Conservation (phyloP, 2,797 vertebrate genomes). For the Typhlichthys eigenmanni region DNA sequence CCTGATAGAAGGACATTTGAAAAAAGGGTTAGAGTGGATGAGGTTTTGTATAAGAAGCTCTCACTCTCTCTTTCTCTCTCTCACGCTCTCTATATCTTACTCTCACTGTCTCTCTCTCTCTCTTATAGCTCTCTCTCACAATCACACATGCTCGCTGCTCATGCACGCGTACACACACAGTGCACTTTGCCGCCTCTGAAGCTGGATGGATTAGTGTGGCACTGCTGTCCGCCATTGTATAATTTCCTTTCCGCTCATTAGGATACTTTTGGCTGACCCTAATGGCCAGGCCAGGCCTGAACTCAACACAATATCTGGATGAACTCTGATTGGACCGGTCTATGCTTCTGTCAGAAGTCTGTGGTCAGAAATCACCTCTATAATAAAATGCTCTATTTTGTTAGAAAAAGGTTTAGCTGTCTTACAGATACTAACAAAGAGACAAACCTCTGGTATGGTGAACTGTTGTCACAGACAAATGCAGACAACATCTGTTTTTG, state of each 20-base stretch:
- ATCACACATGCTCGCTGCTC: no score
- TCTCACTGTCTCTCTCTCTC: neutral
- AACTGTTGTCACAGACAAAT: no score
- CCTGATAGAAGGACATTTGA: slow-evolving; percentile 53
- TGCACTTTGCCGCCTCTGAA: slow-evolving; percentile 28
- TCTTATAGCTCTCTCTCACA: no score
- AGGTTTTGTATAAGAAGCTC: slow-evolving; percentile 51
- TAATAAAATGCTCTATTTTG: no score
- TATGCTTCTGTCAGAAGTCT: no score
- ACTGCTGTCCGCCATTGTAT: slow-evolving; percentile 38
- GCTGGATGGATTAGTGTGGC: slow-evolving; percentile 49
- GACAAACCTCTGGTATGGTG: no score
- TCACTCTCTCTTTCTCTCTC: slow-evolving; percentile 18
- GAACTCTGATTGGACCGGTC: neutral
- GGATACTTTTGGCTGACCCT: slow-evolving; percentile 21
- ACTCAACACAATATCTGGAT: slow-evolving; percentile 16
- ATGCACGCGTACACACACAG: slow-evolving; percentile 35
- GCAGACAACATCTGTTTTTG: no score
- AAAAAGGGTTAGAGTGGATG: slow-evolving; percentile 51
- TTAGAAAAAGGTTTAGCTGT: no score
- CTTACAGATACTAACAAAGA: no score
- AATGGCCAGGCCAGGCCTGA: slow-evolving; percentile 14
- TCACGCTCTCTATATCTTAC: neutral
- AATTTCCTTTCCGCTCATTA: slow-evolving; percentile 42
- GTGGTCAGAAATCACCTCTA: no score